Conservation (phyloP, 1,140 invertebrate genomes). For the Tachypleus tridentatus region DNA sequence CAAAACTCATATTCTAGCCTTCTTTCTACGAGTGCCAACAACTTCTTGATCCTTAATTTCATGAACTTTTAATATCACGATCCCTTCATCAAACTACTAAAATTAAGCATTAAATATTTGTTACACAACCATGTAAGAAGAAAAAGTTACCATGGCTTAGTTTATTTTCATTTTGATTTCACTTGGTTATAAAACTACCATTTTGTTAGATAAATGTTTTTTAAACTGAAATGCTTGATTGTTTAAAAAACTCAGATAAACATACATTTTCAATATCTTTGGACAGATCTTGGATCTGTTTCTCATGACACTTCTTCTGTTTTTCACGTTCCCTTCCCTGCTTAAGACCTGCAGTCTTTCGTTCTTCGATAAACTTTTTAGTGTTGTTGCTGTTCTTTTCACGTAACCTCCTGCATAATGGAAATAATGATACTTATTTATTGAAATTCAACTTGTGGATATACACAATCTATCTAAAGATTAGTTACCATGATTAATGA, state of each 20-base stretch:
- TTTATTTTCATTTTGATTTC: no score
- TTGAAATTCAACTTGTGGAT: no score
- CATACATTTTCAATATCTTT: conserved; percentile 22
- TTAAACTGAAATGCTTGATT: background rate
- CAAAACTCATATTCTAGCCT: no score
- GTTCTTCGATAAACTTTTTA: conserved; percentile 98
- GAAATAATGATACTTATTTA: no score
- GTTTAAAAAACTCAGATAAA: conserved; percentile 1
- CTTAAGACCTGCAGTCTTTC: conserved; percentile 71
- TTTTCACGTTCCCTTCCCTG: conserved; percentile 90
- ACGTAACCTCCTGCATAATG: conserved; percentile 38
- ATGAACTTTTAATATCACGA: no score
- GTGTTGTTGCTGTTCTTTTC: conserved; percentile 99
- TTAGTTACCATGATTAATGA: no score
- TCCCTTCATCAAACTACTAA: background rate
- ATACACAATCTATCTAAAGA: no score
- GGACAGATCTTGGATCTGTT: conserved; percentile 50
- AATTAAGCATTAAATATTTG: background rate
- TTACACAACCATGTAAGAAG: background rate
- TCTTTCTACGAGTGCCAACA: no score
- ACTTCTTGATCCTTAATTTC: no score
- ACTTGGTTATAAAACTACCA: no score
- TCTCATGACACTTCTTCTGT: conserved; percentile 77
- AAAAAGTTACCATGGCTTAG: background rate
- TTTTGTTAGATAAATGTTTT: no score